Conservation (phyloP, 1,140 invertebrate species). For the Drosophila sp. region DNA sequence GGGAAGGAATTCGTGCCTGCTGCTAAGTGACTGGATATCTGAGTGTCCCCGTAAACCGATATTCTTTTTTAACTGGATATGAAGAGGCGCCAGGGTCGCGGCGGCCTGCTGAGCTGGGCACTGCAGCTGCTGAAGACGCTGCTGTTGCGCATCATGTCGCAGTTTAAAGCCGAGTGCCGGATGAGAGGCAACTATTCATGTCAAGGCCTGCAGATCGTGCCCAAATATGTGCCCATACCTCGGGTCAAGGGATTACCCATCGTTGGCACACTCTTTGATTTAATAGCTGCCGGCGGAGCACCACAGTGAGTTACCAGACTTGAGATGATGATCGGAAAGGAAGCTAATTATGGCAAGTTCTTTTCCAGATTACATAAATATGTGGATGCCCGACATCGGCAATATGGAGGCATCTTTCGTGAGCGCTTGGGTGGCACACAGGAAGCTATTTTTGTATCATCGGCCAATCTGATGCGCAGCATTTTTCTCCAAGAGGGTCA, state of each 20-base stretch:
- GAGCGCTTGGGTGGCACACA: constrained; percentile 88
- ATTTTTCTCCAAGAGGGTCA: constrained; percentile 92
- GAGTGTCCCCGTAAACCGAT: background rate
- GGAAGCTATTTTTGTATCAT: constrained; percentile 88
- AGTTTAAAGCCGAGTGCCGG: constrained; percentile 15
- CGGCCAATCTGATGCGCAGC: constrained; percentile 87
- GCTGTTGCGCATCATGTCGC: constrained; percentile 34
- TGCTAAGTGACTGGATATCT: too few relatives aligned
- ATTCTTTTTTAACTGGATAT: constrained; percentile 18
- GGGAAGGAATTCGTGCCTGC: constrained; percentile 13
- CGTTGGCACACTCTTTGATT: constrained; percentile 86
- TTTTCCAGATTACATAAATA: constrained; percentile 88
- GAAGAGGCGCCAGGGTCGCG: constrained; percentile 32
- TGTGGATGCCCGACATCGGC: constrained; percentile 89
- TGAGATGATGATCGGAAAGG: background rate
- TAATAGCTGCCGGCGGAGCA: constrained; percentile 86
- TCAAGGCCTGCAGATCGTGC: constrained; percentile 24
- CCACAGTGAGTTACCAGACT: constrained; percentile 74
- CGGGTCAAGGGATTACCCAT: constrained; percentile 85
- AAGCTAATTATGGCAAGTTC: background rate
- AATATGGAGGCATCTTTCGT: constrained; percentile 90
- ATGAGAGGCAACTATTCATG: constrained; percentile 11
- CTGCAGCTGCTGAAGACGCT: constrained; percentile 43
- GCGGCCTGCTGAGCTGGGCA: constrained; percentile 41
- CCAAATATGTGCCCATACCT: constrained; percentile 63